phyloP scores from a whole-genome alignment of 2,797 vertebrate species.

The Molossus alvarezi region DNA sequence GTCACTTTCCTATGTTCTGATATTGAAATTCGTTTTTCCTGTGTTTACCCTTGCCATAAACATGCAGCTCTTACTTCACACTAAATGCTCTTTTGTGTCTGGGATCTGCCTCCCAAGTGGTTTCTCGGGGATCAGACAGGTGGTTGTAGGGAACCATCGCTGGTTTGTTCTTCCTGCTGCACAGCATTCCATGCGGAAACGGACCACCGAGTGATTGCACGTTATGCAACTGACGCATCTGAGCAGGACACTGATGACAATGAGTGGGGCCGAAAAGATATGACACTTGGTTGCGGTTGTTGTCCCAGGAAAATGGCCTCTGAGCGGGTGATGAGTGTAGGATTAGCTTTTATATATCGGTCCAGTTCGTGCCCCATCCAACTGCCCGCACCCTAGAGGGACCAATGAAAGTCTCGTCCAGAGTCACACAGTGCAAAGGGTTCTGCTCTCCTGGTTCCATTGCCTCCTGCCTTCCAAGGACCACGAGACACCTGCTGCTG shows the following conservation, averaged over 20 bases:
- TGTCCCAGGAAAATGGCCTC: neutral
- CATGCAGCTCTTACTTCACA: neutral
- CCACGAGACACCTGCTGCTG: constrained; percentile 71
- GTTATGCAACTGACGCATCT: neutral
- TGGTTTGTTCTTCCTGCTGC: neutral
- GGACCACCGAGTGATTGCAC: neutral
- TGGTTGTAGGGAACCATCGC: neutral
- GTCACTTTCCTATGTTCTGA: neutral
- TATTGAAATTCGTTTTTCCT: neutral
- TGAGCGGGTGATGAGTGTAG: neutral
- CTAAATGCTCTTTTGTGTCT: neutral
- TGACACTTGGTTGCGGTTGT: neutral
- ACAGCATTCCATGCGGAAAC: neutral
- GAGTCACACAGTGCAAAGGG: neutral
- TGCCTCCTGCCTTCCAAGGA: constrained; percentile 11
- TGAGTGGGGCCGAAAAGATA: neutral
- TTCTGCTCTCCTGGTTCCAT: neutral
- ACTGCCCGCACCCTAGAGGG: neutral
- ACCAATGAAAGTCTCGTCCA: constrained; percentile 61
- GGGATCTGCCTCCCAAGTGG: neutral
- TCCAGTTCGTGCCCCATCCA: constrained; percentile 13
- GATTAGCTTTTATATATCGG: neutral
- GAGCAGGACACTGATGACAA: neutral
- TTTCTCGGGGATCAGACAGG: neutral
- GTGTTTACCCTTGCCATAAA: neutral